Evolutionary conservation across 2,113 vertebrate species (phyloP).

Genomic region (Anas platyrhynchos): DNA sequence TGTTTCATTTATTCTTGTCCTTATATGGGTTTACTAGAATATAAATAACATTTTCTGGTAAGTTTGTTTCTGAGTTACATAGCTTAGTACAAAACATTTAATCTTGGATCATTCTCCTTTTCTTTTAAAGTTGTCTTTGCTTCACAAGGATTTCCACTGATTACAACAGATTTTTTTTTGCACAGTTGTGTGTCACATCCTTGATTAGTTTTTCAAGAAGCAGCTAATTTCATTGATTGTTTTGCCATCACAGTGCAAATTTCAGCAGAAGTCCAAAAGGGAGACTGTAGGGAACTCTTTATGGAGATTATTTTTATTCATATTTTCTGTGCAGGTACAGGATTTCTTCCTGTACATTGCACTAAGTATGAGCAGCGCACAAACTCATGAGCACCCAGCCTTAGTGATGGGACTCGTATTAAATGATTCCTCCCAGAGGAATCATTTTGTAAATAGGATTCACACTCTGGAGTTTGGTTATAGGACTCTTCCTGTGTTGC

Average conservation of each 20-base stretch:
- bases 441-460: background rate
- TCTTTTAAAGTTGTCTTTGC: background rate
- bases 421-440: background rate
- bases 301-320: background rate
- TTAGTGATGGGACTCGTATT: background rate
- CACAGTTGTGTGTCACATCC: background rate
- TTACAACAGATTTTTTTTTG: background rate
- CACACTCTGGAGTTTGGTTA: background rate
- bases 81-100: background rate
- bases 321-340: background rate
- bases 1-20: background rate
- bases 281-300: background rate
- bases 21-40: background rate
- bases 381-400: background rate
- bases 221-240: background rate
- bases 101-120: background rate
- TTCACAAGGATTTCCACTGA: background rate
- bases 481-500: background rate
- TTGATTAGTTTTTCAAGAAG: background rate
- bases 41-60: background rate
- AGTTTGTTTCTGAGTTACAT: background rate
- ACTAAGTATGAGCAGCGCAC: background rate
- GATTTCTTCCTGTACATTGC: background rate
- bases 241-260: accelerated
- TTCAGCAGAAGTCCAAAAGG: background rate